Evolutionary conservation across 2,113 vertebrate species (phyloP), one percentile per base, ranked within the genome.

Genomic region (Xiphophorus maculatus): DNA sequence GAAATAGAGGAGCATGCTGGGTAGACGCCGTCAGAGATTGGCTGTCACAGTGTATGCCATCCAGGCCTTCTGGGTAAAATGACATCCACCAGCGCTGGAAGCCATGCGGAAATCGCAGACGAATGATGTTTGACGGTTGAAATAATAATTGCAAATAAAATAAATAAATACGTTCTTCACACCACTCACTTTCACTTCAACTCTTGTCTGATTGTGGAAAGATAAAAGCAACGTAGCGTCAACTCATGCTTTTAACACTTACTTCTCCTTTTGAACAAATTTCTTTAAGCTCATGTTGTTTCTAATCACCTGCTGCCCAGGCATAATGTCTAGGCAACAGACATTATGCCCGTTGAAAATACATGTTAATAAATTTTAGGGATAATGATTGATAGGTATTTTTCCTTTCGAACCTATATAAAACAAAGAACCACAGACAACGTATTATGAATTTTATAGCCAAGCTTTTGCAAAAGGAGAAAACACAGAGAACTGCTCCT

Each of bases 1-100:
- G 90, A 93, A 93, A 86, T 91, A 91, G 88, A 80, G 80, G 71
- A 73, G 81, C 85, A 81, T 81, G 82, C 81, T 88, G 81, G 80
- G 80, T 58, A 77, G 77, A 77, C 4, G 69, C 80, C 82, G 81
- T 72, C 80, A 71, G 61, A 70, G 74, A 82, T 73, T 64, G 40
- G 83, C 74, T 86, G 83, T 90, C 87, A 80, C 63, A 66, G 17
- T 70, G 54, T 67, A 82, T 83, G 66, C 77, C 33, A 61, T 77
- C 87, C 79, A 80, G 76, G 68, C 60, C 81, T 77, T 54, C 66
- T 84, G 87, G 77, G 76, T 63, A 69, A 85, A 80, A 83, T 75
- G 76, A 87, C 74, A 54, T 71, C 40, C 32, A 64, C 7, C 54
- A 40, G 0, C 51, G 80, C 61, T 67, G 73, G 66, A 74, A 81